These are phyloP conservation scores for Delia radicum DNA, from an alignment of 1,140 invertebrate genomes.

Conservation along the genomic window DNA sequence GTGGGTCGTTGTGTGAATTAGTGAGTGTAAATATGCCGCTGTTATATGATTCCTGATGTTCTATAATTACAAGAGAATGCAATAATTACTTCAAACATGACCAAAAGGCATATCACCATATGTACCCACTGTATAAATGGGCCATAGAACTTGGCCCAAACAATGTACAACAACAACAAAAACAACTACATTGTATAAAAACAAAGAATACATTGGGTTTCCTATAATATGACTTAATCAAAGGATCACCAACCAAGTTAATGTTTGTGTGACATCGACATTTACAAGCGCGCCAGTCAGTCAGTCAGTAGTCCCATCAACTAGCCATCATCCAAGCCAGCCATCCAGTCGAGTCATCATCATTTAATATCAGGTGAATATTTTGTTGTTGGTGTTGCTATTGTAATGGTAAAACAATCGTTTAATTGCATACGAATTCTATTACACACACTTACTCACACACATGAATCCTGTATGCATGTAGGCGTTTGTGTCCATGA, in stretches of 20 bases:
- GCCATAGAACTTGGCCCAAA: background rate
- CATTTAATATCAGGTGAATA: background rate
- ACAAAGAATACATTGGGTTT: background rate
- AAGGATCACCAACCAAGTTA: background rate
- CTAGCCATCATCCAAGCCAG: background rate
- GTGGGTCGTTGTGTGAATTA: no score
- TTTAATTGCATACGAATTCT: background rate
- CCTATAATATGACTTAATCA: background rate
- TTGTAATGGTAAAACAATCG: background rate
- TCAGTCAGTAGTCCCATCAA: background rate
- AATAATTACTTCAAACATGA: background rate
- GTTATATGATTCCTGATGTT: background rate
- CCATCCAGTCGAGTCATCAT: background rate
- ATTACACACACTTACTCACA: no score
- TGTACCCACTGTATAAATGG: background rate
- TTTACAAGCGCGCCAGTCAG: no score
- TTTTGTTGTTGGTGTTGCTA: background rate
- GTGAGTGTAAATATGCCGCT: background rate
- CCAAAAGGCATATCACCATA: background rate
- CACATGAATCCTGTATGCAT: background rate
- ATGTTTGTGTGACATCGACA: no score
- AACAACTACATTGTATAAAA: no score
- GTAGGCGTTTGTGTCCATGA: background rate
- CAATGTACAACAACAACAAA: no score
- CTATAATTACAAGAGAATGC: background rate